Base-by-base conservation (phyloP, 1,140 invertebrate species). In the Lanistes nyassanus region DNA sequence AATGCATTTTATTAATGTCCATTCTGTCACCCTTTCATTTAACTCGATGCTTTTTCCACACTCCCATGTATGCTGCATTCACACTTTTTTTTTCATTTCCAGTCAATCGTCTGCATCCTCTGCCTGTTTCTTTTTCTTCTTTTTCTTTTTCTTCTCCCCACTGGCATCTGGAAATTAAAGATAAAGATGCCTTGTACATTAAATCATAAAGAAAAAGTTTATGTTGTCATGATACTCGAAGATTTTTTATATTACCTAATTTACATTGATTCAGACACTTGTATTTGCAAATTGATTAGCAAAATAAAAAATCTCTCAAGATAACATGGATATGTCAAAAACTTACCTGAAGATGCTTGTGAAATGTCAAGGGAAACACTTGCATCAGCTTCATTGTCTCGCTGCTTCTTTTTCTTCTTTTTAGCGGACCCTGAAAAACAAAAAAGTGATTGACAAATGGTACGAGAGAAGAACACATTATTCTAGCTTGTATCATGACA, bases 131-230 rank as follows among this genome's bases (percentile, higher is more conserved):
- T 77, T 83, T 76, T 79, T 87, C 72, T 81, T 82, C 75, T 82
- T 87, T 79, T 85, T 83, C 66, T 82, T 84, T 69, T 82, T 81
- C 36, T 79, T 77, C n/a, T 62, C 75, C 64, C 72, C 75, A 31
- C 67, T 62, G 19, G 55, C 76, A 62, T 76, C 80, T 23, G 62
- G 60, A 37, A 70, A 73, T 56, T 67, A 73, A 19, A 68, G 47
- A 62, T 37, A 65, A 65, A 2, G 60, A 47, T 64, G 62, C 51
- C 3, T 67, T 7, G 16, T 56, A 72, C 36, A 29, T 42, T 42
- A n/a, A 19, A 29, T 64, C 60, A 36, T 16, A 39, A 26, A 34
- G 34, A 9, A 37, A 47, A 13, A n/a, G 31, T 36, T 16, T 29
- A 13, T 68, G 39, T 68, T n/a, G 26, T 11, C 31, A 16, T n/a